phyloP scores from a whole-genome alignment of 2,888 invertebrate genomes.

The Zelleria hepariella region DNA sequence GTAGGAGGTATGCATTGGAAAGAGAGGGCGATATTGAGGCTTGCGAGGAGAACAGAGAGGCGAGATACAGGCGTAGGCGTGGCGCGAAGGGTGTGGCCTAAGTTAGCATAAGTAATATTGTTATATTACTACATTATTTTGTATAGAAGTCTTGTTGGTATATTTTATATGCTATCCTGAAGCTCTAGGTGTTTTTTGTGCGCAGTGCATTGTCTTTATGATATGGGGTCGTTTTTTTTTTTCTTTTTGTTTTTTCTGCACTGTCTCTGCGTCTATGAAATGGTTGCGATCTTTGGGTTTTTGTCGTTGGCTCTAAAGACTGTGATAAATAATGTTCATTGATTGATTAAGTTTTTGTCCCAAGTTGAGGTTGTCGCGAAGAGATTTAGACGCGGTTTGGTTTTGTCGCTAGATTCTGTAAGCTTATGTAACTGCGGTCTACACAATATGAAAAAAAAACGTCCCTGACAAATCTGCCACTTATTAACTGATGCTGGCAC shows the following conservation, averaged over 20 bases:
- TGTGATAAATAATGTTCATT: neutral
- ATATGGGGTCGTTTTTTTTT: slow-evolving; percentile 29
- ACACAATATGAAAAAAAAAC: neutral
- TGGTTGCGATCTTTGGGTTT: slow-evolving; percentile 8
- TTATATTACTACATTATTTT: slow-evolving; percentile 18
- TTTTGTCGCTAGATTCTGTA: neutral
- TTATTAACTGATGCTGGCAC: neutral
- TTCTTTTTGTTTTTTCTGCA: slow-evolving; percentile 4
- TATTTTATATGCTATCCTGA: slow-evolving; percentile 41
- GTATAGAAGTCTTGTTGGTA: slow-evolving; percentile 23
- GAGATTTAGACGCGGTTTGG: neutral
- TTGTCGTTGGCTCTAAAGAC: neutral
- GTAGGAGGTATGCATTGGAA: slow-evolving; percentile 53
- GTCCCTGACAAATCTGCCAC: neutral
- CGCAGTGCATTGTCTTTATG: slow-evolving; percentile 53
- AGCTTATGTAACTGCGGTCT: neutral
- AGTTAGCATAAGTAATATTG: slow-evolving; percentile 54
- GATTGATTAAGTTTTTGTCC: neutral
- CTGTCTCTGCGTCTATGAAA: slow-evolving; percentile 28
- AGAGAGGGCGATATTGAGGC: slow-evolving; percentile 31
- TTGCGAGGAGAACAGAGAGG: slow-evolving; percentile 27
- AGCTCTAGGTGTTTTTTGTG: slow-evolving; percentile 36
- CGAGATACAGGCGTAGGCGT: slow-evolving; percentile 42
- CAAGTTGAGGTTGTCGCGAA: neutral
- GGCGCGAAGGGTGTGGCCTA: slow-evolving; percentile 40